Base-by-base conservation (phyloP, 2,113 vertebrate genomes). In the Seriola dumerili region DNA sequence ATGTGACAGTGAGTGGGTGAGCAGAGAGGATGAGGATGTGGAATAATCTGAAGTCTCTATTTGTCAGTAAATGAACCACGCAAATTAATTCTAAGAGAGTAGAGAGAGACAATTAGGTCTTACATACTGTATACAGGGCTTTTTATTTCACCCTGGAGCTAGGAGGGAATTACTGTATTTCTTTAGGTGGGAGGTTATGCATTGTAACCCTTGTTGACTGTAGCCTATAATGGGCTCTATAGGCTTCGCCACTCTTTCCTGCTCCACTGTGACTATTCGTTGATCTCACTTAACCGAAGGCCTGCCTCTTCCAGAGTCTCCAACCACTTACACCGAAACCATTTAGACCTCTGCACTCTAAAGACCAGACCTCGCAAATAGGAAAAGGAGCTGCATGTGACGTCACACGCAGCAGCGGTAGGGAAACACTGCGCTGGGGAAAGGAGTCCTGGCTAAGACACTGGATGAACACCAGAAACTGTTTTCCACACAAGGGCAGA, bases 31-130 rank as follows among this genome's bases (percentile, higher is more conserved):
- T 10, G 57, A 40, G 29, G 21, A 40, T 6, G 54, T 13, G 67
- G 52, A 9, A 57, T 46, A 21, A 68, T 74, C 21, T 63, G 21
- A 48, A 72, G 10, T 71, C 66, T 65, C 25, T n/a, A 52, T 38
- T 50, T 71, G 34, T 40, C 25, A 48, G 29, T 17, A 58, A 65
- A 46, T 80, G 25, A 67, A 57, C 23, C 61, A 23, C 19, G 36
- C n/a, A 11, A 66, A 72, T 42, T 50, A 14, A 40, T 36, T 66
- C 50, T 38, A 38, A 58, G 14, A 4, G 14, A 50, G 50, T 23
- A n/a, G 10, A 40, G 29, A 5, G 5, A 72, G 32, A 64, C 1
- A 32, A n/a, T 11, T 23, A 40, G n/a, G n/a, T 54, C 5, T 42
- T 44, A 40, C 54, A 52, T 1, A 57, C 23, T 34, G n/a, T 46